Percentiles rank a stretch among this genome's conserved stretches.
Evolutionary conservation across 2,113 vertebrate genomes (phyloP).

Genomic region (Solea senegalensis): DNA sequence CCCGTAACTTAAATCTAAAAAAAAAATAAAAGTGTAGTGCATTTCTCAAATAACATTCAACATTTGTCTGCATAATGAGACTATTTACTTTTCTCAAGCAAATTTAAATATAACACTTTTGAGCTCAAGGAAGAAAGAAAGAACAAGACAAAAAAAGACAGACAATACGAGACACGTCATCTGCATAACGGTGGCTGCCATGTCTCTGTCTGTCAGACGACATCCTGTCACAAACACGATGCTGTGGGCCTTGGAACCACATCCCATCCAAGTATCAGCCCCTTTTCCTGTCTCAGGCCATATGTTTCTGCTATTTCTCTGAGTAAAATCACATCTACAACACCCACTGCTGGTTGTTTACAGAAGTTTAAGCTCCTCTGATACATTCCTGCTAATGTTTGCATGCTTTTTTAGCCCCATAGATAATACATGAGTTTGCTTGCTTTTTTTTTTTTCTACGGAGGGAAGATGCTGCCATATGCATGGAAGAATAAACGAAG

Average conservation of each 20-base stretch:
- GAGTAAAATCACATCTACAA: constrained; percentile 89
- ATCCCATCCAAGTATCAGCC: constrained; percentile 84
- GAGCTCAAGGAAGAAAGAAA: too few relatives aligned
- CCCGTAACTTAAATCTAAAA: too few relatives aligned
- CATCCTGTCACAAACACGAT: constrained; percentile 84
- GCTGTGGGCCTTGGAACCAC: constrained; percentile 77
- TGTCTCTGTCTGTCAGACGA: constrained; percentile 81
- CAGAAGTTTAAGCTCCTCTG: constrained; percentile 87
- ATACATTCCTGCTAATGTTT: constrained; percentile 81
- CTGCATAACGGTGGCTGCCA: constrained; percentile 69
- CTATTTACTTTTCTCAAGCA: too few relatives aligned
- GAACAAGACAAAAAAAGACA: neutral
- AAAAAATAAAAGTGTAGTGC: too few relatives aligned
- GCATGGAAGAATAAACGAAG: constrained; percentile 86
- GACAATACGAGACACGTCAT: constrained; percentile 74
- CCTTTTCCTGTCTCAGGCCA: constrained; percentile 86
- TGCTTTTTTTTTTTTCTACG: constrained; percentile 67
- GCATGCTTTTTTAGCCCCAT: constrained; percentile 86
- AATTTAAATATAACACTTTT: too few relatives aligned
- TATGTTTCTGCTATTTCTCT: constrained; percentile 91
- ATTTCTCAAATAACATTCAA: too few relatives aligned
- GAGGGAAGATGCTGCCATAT: constrained; percentile 83
- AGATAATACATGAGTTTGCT: constrained; percentile 87
- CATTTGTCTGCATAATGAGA: too few relatives aligned
- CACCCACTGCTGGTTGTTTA: constrained; percentile 85